A percentile compares a stretch with the other conserved stretches of the same genome.
Evolutionary conservation across 2,113 vertebrate genomes (phyloP).

Genomic region (Mobula birostris): DNA sequence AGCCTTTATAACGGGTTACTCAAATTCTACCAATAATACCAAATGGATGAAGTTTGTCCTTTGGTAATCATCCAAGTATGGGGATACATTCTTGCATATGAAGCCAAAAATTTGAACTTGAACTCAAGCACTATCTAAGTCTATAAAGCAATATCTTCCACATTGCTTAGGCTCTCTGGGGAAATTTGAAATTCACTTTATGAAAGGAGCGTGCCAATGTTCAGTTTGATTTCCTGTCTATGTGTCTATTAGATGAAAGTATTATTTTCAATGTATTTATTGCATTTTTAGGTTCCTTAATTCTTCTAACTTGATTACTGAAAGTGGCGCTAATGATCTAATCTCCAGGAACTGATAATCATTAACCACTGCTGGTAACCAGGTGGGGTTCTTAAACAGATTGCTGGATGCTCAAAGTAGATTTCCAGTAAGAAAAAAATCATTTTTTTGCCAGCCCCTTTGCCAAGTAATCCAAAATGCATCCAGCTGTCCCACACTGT

Average conservation of each 20-base stretch:
- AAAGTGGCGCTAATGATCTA: background rate
- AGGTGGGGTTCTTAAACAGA: background rate
- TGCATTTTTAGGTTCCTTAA: background rate
- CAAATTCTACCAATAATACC: background rate
- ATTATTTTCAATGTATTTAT: background rate
- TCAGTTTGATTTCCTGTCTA: constrained; percentile 6
- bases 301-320: background rate
- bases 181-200: background rate
- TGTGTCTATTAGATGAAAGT: background rate
- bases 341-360: background rate
- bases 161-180: background rate
- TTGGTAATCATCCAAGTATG: background rate
- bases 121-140: background rate
- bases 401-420: background rate
- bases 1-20: background rate
- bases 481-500: background rate
- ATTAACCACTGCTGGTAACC: background rate
- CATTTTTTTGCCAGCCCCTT: background rate
- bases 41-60: background rate
- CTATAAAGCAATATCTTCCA: constrained; percentile 8
- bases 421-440: background rate
- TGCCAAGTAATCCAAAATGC: background rate
- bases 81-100: background rate
- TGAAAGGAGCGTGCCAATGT: background rate
- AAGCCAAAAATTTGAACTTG: constrained; percentile 14